Conservation (phyloP, 1,140 invertebrate genomes). For the Papilio glaucus region DNA sequence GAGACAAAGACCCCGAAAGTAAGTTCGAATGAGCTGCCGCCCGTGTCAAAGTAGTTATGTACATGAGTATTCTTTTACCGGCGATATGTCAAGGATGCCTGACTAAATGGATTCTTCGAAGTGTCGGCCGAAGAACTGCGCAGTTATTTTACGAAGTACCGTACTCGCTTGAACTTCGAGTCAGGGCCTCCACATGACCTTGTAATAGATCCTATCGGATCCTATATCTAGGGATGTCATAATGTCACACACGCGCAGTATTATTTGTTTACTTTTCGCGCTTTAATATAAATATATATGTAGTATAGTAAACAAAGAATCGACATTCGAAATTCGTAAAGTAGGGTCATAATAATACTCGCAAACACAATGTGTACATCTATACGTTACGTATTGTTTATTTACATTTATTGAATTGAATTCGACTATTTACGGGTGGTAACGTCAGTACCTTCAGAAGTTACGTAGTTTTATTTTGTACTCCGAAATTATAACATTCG, state of each 20-base stretch:
- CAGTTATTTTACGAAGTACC: constrained; percentile 57
- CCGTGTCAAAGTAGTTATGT: constrained; percentile 30
- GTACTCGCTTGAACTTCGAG: constrained; percentile 57
- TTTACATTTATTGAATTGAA: background rate
- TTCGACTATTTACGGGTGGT: constrained; percentile 26
- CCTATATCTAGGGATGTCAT: constrained; percentile 21
- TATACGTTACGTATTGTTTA: background rate
- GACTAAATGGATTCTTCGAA: constrained; percentile 66
- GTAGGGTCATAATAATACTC: too few relatives aligned
- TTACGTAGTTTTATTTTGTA: background rate
- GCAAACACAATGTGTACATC: background rate
- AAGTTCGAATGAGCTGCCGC: constrained; percentile 43
- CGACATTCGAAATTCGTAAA: background rate
- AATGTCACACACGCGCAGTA: background rate
- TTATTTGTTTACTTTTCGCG: constrained; percentile 22
- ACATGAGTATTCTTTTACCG: constrained; percentile 42
- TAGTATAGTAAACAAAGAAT: background rate
- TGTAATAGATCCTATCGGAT: constrained; percentile 51
- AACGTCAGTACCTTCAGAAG: constrained; percentile 29
- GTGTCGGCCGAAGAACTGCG: constrained; percentile 63
- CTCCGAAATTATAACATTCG: background rate
- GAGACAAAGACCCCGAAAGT: constrained; percentile 54
- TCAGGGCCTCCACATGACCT: constrained; percentile 50
- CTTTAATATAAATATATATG: too few relatives aligned
- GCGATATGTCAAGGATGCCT: constrained; percentile 64